phyloP scores from a whole-genome alignment of 2,797 vertebrate genomes.

The Graptemys geographica region DNA sequence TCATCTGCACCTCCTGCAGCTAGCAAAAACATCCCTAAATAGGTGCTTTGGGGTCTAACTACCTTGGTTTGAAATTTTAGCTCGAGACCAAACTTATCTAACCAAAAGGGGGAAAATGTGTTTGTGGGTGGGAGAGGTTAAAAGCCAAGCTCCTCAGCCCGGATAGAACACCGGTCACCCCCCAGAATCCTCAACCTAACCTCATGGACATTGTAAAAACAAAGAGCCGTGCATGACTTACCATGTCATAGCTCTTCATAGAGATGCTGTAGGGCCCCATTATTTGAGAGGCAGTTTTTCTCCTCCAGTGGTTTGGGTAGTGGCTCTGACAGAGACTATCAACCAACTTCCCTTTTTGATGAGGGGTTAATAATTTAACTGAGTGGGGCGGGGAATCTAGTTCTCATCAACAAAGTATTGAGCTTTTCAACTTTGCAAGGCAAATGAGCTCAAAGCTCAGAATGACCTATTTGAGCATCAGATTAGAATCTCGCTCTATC shows the following conservation, averaged over 20 bases:
- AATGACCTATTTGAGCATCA: background rate
- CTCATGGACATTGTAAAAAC: background rate
- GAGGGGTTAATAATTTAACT: conserved; percentile 34
- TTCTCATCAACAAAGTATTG: conserved; percentile 5
- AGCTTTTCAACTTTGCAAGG: conserved; percentile 51
- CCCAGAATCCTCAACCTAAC: background rate
- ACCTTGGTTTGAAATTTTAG: fast-evolving
- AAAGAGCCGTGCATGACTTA: conserved; percentile 37
- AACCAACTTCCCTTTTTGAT: conserved; percentile 4
- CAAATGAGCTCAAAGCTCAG: conserved; percentile 50
- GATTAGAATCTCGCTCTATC: conserved; percentile 10
- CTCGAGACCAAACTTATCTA: background rate
- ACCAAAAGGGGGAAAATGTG: background rate
- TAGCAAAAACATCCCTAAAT: background rate
- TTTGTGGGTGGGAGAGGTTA: background rate
- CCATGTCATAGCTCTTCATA: conserved; percentile 69
- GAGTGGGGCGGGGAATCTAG: background rate
- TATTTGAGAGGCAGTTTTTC: background rate
- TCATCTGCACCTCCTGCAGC: background rate
- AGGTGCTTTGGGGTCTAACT: background rate
- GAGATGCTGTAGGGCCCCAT: conserved; percentile 71
- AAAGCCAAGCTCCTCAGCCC: background rate
- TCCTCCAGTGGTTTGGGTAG: conserved; percentile 31
- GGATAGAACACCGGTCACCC: background rate
- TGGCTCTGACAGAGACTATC: conserved; percentile 5